Evolutionary conservation across 2,888 invertebrate species (phyloP), one percentile per base, ranked within the genome.

Genomic region (Acrobasis repandana): DNA sequence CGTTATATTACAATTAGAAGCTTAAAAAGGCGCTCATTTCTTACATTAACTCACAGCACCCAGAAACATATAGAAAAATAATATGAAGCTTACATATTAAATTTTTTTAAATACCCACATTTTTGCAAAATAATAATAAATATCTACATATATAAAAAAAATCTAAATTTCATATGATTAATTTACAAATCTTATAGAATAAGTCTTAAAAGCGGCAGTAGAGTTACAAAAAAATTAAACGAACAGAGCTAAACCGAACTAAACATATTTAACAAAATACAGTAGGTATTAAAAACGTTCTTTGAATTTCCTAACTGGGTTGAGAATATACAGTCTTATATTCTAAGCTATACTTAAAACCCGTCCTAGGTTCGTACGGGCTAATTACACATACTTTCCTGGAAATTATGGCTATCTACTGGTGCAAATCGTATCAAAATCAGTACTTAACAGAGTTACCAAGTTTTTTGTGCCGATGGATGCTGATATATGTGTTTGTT

Each of bases 261-360:
- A 43, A n/a, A 43, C 43, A 43, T 43, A 43, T n/a, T 43, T 43
- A 43, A 43, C 43, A 43, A 43, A 28, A 6, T 28, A 28, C 28
- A 28, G 28, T 28, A 28, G 28, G 28, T 28, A 5, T 28, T 10
- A 43, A 43, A 43, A 43, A 43, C 43, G n/a, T 58, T 56, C 46
- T 49, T 58, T 58, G 58, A 50, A 49, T 49, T 49, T 58, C 58
- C 58, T 58, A 58, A 58, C 58, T 58, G 58, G 58, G 58, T 49
- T 49, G 11, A 54, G 43, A 34, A 11, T 60, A 34, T 43, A 57
- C 49, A 63, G 60, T 60, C 49, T 60, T 63, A 59, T 20, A 33
- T 48, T 34, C 54, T 60, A 61, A 28, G 59, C 50, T 67, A 67
- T 71, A 71, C 71, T 68, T 70, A 65, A 65, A 57, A 52, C 58